Percentiles rank a stretch among this genome's conserved stretches.
These are phyloP conservation scores for Chunga burmeisteri DNA, from an alignment of 2,113 vertebrate genomes.

Conservation along the genomic window DNA sequence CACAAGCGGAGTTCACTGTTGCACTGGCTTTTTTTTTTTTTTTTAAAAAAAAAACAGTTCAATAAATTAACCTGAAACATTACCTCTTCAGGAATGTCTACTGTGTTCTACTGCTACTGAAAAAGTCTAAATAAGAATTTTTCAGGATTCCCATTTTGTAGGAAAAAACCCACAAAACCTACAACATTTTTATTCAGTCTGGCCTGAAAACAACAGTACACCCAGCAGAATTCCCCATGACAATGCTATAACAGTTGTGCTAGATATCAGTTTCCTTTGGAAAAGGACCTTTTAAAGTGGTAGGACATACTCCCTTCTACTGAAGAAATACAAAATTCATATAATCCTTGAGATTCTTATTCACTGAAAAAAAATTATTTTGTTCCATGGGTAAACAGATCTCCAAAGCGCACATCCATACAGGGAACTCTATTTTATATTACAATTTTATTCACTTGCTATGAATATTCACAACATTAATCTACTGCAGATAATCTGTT, in stretches of 20 bases:
- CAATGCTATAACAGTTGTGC: background rate
- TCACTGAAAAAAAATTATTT: background rate
- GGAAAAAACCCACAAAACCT: background rate
- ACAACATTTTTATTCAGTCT: background rate
- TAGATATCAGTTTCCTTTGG: background rate
- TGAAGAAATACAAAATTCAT: slow-evolving; percentile 4
- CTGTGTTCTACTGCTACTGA: background rate
- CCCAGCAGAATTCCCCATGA: background rate
- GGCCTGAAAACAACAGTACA: background rate
- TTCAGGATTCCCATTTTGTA: background rate
- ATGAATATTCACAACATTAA: slow-evolving; percentile 74
- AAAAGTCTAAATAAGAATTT: background rate
- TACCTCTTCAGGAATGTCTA: background rate
- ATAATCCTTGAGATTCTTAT: background rate
- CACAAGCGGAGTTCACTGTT: background rate
- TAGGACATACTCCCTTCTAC: background rate
- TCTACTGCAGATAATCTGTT: slow-evolving; percentile 67
- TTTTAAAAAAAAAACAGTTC: background rate
- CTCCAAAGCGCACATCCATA: slow-evolving; percentile 19
- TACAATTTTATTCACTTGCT: slow-evolving; percentile 76
- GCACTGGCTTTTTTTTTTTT: background rate
- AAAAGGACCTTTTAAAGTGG: background rate
- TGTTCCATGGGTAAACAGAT: background rate
- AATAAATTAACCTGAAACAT: background rate
- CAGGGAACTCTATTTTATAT: slow-evolving; percentile 62